phyloP scores from a whole-genome alignment of 2,113 vertebrate species.

The Trichomycterus rosablanca region DNA sequence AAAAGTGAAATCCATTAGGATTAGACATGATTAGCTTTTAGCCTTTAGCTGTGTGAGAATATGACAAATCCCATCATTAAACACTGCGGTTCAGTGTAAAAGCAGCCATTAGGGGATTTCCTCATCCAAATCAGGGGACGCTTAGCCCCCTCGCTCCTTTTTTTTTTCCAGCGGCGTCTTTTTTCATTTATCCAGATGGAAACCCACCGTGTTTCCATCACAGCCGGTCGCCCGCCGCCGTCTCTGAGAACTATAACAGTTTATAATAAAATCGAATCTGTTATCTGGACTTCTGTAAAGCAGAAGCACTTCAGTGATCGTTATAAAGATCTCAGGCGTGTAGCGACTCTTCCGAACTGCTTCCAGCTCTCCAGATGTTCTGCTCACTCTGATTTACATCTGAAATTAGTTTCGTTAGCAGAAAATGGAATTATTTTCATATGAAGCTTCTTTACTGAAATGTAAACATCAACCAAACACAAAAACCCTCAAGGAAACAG shows the following conservation, averaged over 20 bases:
- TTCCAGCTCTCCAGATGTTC: conserved; percentile 17
- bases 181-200: conserved; percentile 34
- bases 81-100: conserved; percentile 38
- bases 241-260: conserved; percentile 25
- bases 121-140: conserved; percentile 30
- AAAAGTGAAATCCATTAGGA: conserved; percentile 23
- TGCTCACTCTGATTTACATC: no score
- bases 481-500: no score
- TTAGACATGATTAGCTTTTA: conserved; percentile 37
- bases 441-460: no score
- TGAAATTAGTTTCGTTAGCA: no score
- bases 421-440: no score
- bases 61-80: conserved; percentile 37
- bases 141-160: conserved; percentile 18
- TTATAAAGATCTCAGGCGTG: no score
- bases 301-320: no score
- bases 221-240: conserved; percentile 15
- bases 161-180: no score
- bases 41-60: conserved; percentile 30
- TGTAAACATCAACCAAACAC: no score
- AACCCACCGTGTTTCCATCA: conserved; percentile 37
- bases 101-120: conserved; percentile 37
- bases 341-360: conserved; percentile 25
- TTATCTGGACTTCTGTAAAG: no score
- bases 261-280: conserved; percentile 31